phyloP scores from a whole-genome alignment of 2,797 vertebrate genomes.

The Chanos chanos region DNA sequence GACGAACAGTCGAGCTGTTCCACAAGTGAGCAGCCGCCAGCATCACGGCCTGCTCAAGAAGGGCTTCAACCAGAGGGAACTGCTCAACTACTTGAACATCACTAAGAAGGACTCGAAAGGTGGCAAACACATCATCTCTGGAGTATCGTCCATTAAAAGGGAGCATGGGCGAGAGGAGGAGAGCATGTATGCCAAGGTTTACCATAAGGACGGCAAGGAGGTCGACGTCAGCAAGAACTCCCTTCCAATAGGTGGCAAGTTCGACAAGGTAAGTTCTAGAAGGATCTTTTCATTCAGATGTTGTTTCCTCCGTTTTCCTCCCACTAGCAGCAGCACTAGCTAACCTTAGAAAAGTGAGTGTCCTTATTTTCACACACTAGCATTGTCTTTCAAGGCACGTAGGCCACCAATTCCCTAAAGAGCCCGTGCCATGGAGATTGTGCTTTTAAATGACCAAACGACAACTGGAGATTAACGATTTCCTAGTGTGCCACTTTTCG shows the following conservation, averaged over 20 bases:
- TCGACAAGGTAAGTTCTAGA: slow-evolving; percentile 73
- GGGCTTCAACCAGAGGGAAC: slow-evolving; percentile 87
- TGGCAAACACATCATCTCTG: slow-evolving; percentile 68
- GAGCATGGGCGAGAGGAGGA: slow-evolving; percentile 72
- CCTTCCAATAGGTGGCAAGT: slow-evolving; percentile 80
- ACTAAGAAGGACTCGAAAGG: slow-evolving; percentile 84
- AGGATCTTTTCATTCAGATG: too few species aligned
- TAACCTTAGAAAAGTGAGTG: too few species aligned
- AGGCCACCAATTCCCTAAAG: not conserved
- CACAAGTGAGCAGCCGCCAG: slow-evolving; percentile 80
- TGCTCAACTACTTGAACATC: slow-evolving; percentile 91
- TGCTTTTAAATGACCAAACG: not conserved
- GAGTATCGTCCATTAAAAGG: slow-evolving; percentile 65
- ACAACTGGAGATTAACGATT: slow-evolving; percentile 35
- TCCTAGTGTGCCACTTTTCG: slow-evolving; percentile 5
- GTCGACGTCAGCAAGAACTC: slow-evolving; percentile 90
- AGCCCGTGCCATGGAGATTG: too few species aligned
- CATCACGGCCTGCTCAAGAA: slow-evolving; percentile 85
- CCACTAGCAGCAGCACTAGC: too few species aligned
- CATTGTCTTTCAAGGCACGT: not conserved
- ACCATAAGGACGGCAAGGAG: slow-evolving; percentile 79
- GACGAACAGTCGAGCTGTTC: slow-evolving; percentile 70
- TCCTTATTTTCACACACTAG: not conserved
- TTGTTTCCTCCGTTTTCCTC: too few species aligned
- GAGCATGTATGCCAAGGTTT: slow-evolving; percentile 79